Evolutionary conservation across 92 coral and sea anemone genomes (phyloP).

Genomic region (Ricordea florida): DNA sequence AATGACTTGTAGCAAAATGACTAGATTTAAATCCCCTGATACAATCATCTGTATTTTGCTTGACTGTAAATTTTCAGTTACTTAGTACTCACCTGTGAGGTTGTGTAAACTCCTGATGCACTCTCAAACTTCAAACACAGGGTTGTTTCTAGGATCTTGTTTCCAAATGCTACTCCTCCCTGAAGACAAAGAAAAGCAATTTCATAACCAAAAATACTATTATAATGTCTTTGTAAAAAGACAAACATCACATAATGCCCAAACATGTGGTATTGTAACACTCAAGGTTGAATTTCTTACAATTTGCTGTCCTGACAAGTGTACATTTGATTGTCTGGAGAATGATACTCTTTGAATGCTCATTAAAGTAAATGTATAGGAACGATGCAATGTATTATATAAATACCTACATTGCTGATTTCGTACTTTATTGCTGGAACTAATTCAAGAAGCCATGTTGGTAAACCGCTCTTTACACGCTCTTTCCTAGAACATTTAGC

Average conservation of each 20-base stretch:
- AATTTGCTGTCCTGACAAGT: too few relatives aligned
- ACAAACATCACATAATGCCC: too few relatives aligned
- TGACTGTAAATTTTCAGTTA: not conserved
- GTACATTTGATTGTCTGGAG: too few relatives aligned
- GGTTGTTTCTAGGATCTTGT: constrained; percentile 87
- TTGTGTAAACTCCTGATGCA: constrained; percentile 87
- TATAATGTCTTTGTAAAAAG: not conserved
- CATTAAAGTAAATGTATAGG: not conserved
- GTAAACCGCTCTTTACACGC: constrained; percentile 62
- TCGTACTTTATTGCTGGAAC: constrained; percentile 91
- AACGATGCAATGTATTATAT: not conserved
- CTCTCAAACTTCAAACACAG: constrained; percentile 91
- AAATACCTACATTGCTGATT: constrained; percentile 79
- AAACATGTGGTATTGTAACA: too few relatives aligned
- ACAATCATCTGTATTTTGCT: not conserved
- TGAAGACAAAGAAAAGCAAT: too few relatives aligned
- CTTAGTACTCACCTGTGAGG: constrained; percentile 67
- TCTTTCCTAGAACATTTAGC: constrained; percentile 8
- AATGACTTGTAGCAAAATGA: too few relatives aligned
- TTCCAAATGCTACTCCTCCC: constrained; percentile 98
- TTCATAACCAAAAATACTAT: not conserved
- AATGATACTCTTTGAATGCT: not conserved
- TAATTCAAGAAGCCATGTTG: constrained; percentile 87
- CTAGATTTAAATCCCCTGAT: not conserved
- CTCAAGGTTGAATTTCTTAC: too few relatives aligned